Evolutionary conservation across 1,140 invertebrate species (phyloP), one percentile per base, ranked within the genome.

Genomic region (Tetragonula clypearis): DNA sequence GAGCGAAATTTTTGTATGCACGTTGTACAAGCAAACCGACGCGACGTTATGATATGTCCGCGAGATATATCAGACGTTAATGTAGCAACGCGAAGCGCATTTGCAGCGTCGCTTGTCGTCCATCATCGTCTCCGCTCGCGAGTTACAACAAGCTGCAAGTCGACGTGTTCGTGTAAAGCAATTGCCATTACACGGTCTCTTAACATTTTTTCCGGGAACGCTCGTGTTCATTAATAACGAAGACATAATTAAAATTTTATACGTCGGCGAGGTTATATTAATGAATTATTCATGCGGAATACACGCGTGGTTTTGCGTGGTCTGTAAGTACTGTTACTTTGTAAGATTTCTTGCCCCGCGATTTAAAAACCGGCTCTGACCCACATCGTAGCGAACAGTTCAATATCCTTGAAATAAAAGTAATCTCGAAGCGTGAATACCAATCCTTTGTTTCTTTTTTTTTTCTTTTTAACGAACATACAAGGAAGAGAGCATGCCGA

Each of bases 211-310:
- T 65, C 72, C 30, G 66, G 69, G 62, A 86, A 75, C 84, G 84
- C 86, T 87, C 79, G 66, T 65, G 75, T 84, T 84, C 71, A 53
- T 83, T 87, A 84, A 80, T 88, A 87, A 87, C 86, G n/a, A 60
- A 30, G 77, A 19, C 11, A 65, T 76, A 76, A 88, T 88, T 87
- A 88, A 87, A 87, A 87, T 88, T 88, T 84, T 82, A 84, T 71
- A 62, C 62, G 26, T 35, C 71, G 49, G 53, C n/a, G 72, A 55
- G 53, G 68, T 69, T 62, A 66, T 62, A 58, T 68, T 87, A 60
- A 62, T 79, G n/a, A 76, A 65, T 60, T 77, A 88, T 87, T 87
- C 62, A 80, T 82, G 26, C 30, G 49, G 35, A 19, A 76, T 30
- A 30, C 58, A 72, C 79, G 6, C 66, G 65, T 74, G 71, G 66